Evolutionary conservation across 2,797 vertebrate species (phyloP).

Genomic region (Enteromius trimaculatus): DNA sequence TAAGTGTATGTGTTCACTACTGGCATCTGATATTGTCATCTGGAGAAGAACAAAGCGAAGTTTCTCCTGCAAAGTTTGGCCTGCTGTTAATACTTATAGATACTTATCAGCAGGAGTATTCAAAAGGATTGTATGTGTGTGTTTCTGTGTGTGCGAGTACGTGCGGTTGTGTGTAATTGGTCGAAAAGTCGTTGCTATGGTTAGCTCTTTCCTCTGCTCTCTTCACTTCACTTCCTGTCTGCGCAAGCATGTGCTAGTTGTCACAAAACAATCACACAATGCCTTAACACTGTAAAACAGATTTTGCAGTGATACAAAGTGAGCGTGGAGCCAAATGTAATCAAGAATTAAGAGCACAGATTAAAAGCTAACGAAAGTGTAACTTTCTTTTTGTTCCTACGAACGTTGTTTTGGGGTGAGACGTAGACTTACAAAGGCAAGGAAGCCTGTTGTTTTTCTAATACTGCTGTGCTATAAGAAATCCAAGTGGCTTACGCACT

Average conservation of each 20-base stretch:
- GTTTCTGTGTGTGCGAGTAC: neutral
- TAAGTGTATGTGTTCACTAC: constrained; percentile 13
- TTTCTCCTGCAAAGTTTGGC: neutral
- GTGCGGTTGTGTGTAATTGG: neutral
- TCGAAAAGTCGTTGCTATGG: constrained; percentile 35
- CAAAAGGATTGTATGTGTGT: neutral
- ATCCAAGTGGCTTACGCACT: neutral
- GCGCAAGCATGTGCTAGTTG: neutral
- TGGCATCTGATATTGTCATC: neutral
- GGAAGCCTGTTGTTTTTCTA: constrained; percentile 24
- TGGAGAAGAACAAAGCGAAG: neutral
- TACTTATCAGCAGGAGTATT: neutral
- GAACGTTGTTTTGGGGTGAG: neutral
- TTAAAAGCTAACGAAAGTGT: neutral
- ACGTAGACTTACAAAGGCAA: constrained; percentile 8
- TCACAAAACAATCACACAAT: neutral
- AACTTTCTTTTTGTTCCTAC: constrained; percentile 8
- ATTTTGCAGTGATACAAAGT: neutral
- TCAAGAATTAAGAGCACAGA: neutral
- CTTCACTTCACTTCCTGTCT: constrained; percentile 47
- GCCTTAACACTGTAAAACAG: neutral
- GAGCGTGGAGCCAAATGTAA: neutral
- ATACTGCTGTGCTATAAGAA: constrained; percentile 28
- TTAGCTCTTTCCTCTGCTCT: constrained; percentile 32
- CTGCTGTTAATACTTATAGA: neutral